A percentile compares a stretch with the other conserved stretches of the same genome.
phyloP scores from a whole-genome alignment of 2,113 vertebrate species.

The Empidonax alnorum region DNA sequence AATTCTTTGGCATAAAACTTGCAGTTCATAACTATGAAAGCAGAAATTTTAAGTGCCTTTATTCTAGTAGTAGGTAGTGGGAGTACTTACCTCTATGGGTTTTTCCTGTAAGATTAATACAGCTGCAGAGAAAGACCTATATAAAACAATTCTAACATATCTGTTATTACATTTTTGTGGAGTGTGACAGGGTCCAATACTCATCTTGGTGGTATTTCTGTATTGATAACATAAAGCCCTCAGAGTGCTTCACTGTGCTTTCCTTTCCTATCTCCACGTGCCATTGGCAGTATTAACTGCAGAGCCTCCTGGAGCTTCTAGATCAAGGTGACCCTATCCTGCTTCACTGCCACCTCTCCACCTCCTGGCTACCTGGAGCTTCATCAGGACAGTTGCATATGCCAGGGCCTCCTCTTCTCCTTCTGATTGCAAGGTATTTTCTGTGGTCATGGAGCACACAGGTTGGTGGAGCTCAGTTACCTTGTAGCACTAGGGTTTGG shows the following conservation, averaged over 20 bases:
- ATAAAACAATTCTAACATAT: background rate
- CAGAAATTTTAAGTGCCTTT: background rate
- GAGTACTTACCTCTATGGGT: background rate
- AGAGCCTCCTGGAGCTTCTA: background rate
- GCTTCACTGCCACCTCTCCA: background rate
- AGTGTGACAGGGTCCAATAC: background rate
- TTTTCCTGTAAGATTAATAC: background rate
- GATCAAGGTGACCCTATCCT: background rate
- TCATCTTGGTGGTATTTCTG: background rate
- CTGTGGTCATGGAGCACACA: background rate
- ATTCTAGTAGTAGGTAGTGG: background rate
- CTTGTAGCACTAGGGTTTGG: fast-evolving
- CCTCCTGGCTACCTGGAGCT: background rate
- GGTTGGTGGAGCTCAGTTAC: background rate
- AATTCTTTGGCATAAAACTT: background rate
- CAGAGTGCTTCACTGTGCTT: background rate
- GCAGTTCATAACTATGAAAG: background rate
- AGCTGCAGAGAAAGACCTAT: background rate
- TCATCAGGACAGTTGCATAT: background rate
- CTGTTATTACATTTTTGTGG: background rate
- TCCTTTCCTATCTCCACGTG: background rate
- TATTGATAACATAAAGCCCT: background rate
- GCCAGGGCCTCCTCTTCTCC: background rate
- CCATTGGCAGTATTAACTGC: background rate
- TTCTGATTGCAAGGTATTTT: background rate